Base-by-base conservation (phyloP, 2,113 vertebrate genomes). In the Epinephelus fuscoguttatus region DNA sequence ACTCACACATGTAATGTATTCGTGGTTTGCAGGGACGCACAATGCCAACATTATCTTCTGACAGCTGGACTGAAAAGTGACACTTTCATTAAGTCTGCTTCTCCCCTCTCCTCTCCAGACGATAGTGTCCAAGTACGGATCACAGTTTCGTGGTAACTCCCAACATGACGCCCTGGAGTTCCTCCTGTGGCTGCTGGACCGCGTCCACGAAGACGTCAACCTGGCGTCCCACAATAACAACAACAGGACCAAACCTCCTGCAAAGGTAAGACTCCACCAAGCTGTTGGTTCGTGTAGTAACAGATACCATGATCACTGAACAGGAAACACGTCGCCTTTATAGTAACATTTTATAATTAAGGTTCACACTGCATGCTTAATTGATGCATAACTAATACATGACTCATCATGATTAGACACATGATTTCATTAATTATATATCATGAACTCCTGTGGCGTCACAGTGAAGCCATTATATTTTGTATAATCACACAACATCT, bases 81-180 rank as follows among this genome's bases (percentile, higher is more conserved):
- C 42, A 45, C 42, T 45, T 45, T 37, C 6, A 37, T 37, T 37
- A 37, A 37, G 6, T 12, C 47, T 13, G 4, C 14, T 15, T 13
- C 14, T 13, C 4, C 45, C 10, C 5, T 75, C 17, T 69, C 57
- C 61, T 84, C 73, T 81, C 5, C 92, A 99, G 98, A 96, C 95
- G 45, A 96, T 96, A 0, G 98, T 99, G 57, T 97, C 97, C 81
- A 98, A 98, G 91, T 96, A 99, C 2, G 96, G 97, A 55, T 84
- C 96, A 0, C 98, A 99, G 93, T 99, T 99, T 84, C 96, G 96
- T 25, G 98, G 98, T 61, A 98, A 98, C 12, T 96, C 97, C 6
- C 98, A 99, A 84, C 98, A 99, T 0, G 98, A 99, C 0, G 98
- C 98, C 72, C 93, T 99, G 84, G 98, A 99, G 92, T 99, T 99